Base-by-base conservation (phyloP, 2,888 invertebrate species). In the Pammene fasciana region DNA sequence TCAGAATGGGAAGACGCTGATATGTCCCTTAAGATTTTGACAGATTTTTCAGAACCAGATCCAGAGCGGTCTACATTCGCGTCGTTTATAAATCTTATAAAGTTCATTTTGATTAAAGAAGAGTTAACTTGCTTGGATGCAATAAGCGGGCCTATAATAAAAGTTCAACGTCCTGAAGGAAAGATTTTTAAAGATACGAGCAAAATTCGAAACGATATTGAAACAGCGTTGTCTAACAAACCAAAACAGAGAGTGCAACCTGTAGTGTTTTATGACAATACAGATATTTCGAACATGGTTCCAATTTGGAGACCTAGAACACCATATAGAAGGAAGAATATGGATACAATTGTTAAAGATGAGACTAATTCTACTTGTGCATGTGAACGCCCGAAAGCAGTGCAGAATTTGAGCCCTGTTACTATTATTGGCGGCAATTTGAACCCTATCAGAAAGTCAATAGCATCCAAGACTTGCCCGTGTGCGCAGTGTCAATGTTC, bases 291-390 rank as follows among this genome's bases (percentile, higher is more conserved):
- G 4, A 62, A 74, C 11, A 72, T 76, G 75, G 73, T 76, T 46
- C 76, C 76, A 5, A 74, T 76, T 16, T 75, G 76, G 43, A 76
- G 71, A 65, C 74, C 75, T 0, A 71, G 62, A 67, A 16, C 36
- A 13, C 61, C 45, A 18, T 26, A 14, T 10, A n/a, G 14, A 14
- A 11, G 48, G 5, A 41, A 18, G 5, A n/a, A 14, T 0, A 55
- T 13, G 1, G 70, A 68, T n/a, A 46, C 38, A 8, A 55, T n/a
- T 5, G 11, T n/a, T 9, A 54, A 26, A 0, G 16, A 10, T 5
- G 56, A 56, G n/a, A 1, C 6, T 0, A 64, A 50, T 26, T 55
- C 26, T 1, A 56, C 41, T 8, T 57, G 48, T 50, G 18, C n/a
- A 8, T 54, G 54, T 10, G 0, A 16, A 38, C 16, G 16, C 5